phyloP scores from a whole-genome alignment of 30 jellyfish, hydroid and myxozoan genomes.

The Pseudorhiza aurosa region DNA sequence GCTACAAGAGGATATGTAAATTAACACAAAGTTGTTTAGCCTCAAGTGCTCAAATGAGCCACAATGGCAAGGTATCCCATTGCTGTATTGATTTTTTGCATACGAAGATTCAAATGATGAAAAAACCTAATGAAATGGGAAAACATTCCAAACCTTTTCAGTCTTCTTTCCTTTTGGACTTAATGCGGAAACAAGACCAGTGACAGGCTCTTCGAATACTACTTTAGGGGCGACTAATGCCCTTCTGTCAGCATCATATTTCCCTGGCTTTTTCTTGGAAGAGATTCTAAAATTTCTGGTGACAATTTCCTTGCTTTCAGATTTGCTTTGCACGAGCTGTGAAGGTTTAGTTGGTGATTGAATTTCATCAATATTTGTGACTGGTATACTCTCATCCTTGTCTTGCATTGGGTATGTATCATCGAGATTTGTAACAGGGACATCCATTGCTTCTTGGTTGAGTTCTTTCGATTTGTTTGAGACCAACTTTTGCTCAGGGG shows the following conservation, averaged over 20 bases:
- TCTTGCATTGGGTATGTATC: background rate
- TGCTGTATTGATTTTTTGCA: too few species aligned
- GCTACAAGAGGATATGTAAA: too few species aligned
- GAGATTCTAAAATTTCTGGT: background rate
- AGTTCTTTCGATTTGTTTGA: too few species aligned
- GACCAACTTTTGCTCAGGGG: background rate
- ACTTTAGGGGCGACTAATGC: conserved; percentile 58
- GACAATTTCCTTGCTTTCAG: background rate
- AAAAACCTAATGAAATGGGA: background rate
- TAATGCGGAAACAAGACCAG: conserved; percentile 45
- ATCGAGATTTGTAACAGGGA: conserved; percentile 62
- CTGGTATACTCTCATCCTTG: conserved; percentile 4
- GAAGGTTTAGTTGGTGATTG: background rate
- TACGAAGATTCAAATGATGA: too few species aligned
- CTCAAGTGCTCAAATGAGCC: too few species aligned
- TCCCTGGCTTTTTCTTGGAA: conserved; percentile 46
- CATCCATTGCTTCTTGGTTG: too few species aligned
- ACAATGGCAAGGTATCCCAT: too few species aligned
- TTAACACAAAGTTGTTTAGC: too few species aligned
- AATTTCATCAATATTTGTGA: conserved; percentile 45
- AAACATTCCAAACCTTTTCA: conserved; percentile 7
- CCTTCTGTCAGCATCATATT: conserved; percentile 55
- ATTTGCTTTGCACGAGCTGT: background rate
- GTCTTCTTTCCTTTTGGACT: conserved; percentile 43
- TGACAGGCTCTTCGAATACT: conserved; percentile 47